Conservation (phyloP, 2,888 invertebrate species). For the Hemithea aestivaria region DNA sequence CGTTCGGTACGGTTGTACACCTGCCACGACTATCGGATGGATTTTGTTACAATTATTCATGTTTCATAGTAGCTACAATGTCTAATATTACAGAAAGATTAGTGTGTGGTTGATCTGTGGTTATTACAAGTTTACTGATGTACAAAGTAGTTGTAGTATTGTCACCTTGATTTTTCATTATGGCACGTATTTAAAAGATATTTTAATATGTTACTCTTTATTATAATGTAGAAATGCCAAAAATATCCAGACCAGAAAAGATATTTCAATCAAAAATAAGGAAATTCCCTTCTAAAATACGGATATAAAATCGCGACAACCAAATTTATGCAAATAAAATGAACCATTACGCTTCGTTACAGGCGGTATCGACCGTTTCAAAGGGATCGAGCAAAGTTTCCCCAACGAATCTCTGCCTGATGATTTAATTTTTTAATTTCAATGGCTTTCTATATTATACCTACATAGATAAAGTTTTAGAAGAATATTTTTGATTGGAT, state of each 20-base stretch:
- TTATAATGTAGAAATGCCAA: no score
- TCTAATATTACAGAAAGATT: no score
- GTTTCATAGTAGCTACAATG: no score
- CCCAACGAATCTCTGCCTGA: constrained; percentile 46
- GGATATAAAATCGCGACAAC: constrained; percentile 58
- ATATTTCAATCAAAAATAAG: constrained; percentile 34
- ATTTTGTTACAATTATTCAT: constrained; percentile 9
- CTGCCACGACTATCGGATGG: constrained; percentile 16
- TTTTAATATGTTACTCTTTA: no score
- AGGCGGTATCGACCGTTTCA: constrained; percentile 53
- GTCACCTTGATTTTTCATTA: no score
- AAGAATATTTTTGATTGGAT: no score
- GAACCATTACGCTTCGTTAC: constrained; percentile 69
- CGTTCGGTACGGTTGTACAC: constrained; percentile 20
- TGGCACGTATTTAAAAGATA: no score
- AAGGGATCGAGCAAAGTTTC: constrained; percentile 60
- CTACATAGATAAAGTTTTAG: no score
- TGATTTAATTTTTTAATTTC: constrained; percentile 45
- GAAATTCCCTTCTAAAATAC: constrained; percentile 42
- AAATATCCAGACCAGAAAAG: constrained; percentile 4
- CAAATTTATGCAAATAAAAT: constrained; percentile 73
- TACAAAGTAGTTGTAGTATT: no score
- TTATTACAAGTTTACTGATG: no score
- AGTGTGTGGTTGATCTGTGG: no score
- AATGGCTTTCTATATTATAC: constrained; percentile 22